A percentile compares a stretch with the other conserved stretches of the same genome.
Evolutionary conservation across 2,888 invertebrate genomes (phyloP).

Genomic region (Muschampia plurimacula): DNA sequence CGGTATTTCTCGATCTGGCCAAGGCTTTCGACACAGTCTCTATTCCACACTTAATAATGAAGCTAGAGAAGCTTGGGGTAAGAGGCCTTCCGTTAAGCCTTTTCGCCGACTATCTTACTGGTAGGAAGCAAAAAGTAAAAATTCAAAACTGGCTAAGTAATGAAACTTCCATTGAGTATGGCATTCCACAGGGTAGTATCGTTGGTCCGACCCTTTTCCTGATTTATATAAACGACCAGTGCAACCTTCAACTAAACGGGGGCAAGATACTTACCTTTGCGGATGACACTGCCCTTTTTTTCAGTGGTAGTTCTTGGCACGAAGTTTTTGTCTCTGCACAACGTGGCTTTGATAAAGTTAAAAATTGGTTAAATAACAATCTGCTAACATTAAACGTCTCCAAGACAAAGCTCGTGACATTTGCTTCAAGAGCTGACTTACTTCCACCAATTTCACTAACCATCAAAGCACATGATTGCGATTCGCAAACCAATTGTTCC

Average conservation of each 20-base stretch:
- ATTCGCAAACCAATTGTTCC: not conserved
- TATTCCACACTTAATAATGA: slow-evolving; percentile 11
- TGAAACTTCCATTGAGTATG: slow-evolving; percentile 16
- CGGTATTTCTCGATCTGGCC: slow-evolving; percentile 17
- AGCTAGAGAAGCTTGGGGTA: slow-evolving; percentile 14
- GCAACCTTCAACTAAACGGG: slow-evolving; percentile 7
- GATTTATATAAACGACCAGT: slow-evolving; percentile 35
- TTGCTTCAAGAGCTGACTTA: not conserved
- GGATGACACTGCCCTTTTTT: slow-evolving; percentile 35
- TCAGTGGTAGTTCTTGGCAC: slow-evolving; percentile 1
- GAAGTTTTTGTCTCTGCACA: slow-evolving; percentile 13
- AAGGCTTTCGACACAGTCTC: slow-evolving; percentile 27
- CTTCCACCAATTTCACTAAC: not conserved
- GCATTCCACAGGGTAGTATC: slow-evolving; percentile 39
- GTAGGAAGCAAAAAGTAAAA: slow-evolving; percentile 33
- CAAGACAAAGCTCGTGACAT: slow-evolving; percentile 14
- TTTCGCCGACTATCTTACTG: slow-evolving; percentile 30
- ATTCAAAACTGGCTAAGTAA: slow-evolving; percentile 15
- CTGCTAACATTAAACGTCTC: not conserved
- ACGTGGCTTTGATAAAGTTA: not conserved
- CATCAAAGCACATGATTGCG: not conserved
- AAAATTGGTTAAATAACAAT: not conserved
- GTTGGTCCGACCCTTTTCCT: slow-evolving; percentile 39
- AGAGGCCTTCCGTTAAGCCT: slow-evolving; percentile 10
- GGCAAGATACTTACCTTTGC: slow-evolving; percentile 29